A percentile compares a stretch with the other conserved stretches of the same genome.
These are phyloP conservation scores for Liodrosophila aerea DNA, from an alignment of 2,888 invertebrate species.

Conservation along the genomic window DNA sequence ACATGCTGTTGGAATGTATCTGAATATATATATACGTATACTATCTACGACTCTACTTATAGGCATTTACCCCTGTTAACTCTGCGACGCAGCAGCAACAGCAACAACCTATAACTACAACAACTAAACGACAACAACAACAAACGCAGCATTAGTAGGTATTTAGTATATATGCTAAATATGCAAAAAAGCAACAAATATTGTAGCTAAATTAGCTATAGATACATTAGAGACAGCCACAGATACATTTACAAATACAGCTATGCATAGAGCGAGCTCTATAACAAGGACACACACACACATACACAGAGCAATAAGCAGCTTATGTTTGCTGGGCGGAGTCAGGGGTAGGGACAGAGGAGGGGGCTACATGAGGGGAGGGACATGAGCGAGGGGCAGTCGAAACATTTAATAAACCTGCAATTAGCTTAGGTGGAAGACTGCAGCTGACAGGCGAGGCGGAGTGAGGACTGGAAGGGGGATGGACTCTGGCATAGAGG, in stretches of 20 bases:
- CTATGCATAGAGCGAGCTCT: constrained; percentile 9
- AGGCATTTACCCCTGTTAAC: constrained; percentile 83
- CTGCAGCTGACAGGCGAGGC: not conserved
- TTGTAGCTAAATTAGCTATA: constrained; percentile 28
- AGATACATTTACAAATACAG: constrained; percentile 15
- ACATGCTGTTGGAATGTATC: constrained; percentile 33
- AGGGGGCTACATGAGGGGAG: not conserved
- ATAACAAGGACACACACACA: constrained; percentile 16
- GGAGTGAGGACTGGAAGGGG: not conserved
- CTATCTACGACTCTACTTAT: constrained; percentile 70
- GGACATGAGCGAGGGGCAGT: constrained; percentile 30
- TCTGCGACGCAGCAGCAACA: constrained; percentile 67
- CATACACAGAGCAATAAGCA: constrained; percentile 60
- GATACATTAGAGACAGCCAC: constrained; percentile 4
- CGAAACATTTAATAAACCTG: constrained; percentile 67
- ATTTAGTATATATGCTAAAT: constrained; percentile 62
- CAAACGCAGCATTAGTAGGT: constrained; percentile 53
- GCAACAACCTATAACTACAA: constrained; percentile 43
- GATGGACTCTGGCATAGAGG: no score
- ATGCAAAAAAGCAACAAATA: constrained; percentile 35
- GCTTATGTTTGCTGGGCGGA: constrained; percentile 59
- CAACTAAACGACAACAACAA: constrained; percentile 54
- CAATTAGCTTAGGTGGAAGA: constrained; percentile 55
- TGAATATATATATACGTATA: constrained; percentile 45
- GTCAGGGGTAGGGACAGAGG: constrained; percentile 6